Evolutionary conservation across 2,888 invertebrate genomes (phyloP), one percentile per base, ranked within the genome.

Genomic region (Magallana nippona): DNA sequence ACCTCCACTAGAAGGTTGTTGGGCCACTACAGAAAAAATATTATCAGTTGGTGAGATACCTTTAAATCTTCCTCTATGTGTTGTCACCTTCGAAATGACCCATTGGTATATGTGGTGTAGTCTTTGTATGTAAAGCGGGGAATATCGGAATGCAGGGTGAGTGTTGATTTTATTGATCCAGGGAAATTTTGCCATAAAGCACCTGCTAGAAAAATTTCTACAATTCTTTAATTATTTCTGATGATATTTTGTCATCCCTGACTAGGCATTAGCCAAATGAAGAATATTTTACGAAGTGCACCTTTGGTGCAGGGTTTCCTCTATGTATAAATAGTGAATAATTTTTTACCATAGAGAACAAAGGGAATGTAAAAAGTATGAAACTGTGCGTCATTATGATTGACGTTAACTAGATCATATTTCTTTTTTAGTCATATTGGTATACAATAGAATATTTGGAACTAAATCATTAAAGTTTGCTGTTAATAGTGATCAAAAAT

Each of bases 11-110:
- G 15, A 13, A 32, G 63, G 71, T 71, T 27, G 22, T 71, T 71
- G 71, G 71, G 71, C 71, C 71, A 32, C 71, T 71, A 71, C 71
- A 71, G 44, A 71, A 27, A 71, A 63, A 71, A 71, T 44, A 71
- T 22, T 15, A 17, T n/a, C 17, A 15, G 71, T 71, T 22, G 27
- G 71, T 71, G 71, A 27, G 71, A 71, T 71, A 71, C 71, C 71
- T 71, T 71, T 71, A 71, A 71, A 71, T 71, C 22, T 27, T 71
- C 71, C 71, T 32, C 19, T 71, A 71, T 71, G 27, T 71, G 71
- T 71, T 71, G 71, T 71, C 71, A 27, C 27, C 15, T 32, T 32
- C 71, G 13, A 13, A 71, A 71, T 71, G 71, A 71, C 71, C 71
- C 27, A 13, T 32, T 32, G 32, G 27, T 71, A 13, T 27, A 71